Base-by-base conservation (phyloP, 2,113 vertebrate genomes). In the Dinomys branickii region DNA sequence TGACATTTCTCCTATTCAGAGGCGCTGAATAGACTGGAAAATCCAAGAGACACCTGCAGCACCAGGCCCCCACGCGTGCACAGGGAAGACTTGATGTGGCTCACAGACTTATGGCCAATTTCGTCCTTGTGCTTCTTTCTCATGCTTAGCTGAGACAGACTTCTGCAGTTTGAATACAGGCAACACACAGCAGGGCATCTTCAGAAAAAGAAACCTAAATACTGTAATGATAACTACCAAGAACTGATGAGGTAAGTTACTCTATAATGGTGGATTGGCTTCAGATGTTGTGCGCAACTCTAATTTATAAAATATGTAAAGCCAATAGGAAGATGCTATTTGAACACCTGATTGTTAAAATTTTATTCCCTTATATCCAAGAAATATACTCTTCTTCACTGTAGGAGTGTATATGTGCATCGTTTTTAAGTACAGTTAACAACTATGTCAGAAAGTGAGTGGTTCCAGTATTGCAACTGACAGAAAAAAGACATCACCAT, bases 271-370 rank as follows among this genome's bases (percentile, higher is more conserved):
- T 54, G 30, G 3, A 47, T 56, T 89, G 65, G 12, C 17, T 92
- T 85, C 83, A 47, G 13, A 52, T 78, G 56, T 69, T 63, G 44
- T 89, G 28, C 47, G n/a, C 52, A 95, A 54, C 9, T 78, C 22
- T 91, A 92, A 67, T 83, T 80, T 81, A 81, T 59, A 67, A 85
- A 96, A 69, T 73, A 67, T 63, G 71, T 93, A 19, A 67, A n/a
- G 38, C 5, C 28, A 77, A 75, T 30, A 41, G 30, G n/a, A 78
- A 85, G 24, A 44, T 65, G 13, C n/a, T 86, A 13, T 94, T 95
- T 88, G 3, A 58, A 85, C 73, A 91, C 85, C 2, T 75, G 75
- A 44, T 73, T 65, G 58, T 78, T 50, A 24, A 75, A 67, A 56
- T 89, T 82, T 35, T 30, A 65, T 73, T 54, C 8, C 0, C 3